Percentiles rank a stretch among this genome's conserved stretches.
Evolutionary conservation across 2,113 vertebrate genomes (phyloP).

Genomic region (Cheirogaleus medius): DNA sequence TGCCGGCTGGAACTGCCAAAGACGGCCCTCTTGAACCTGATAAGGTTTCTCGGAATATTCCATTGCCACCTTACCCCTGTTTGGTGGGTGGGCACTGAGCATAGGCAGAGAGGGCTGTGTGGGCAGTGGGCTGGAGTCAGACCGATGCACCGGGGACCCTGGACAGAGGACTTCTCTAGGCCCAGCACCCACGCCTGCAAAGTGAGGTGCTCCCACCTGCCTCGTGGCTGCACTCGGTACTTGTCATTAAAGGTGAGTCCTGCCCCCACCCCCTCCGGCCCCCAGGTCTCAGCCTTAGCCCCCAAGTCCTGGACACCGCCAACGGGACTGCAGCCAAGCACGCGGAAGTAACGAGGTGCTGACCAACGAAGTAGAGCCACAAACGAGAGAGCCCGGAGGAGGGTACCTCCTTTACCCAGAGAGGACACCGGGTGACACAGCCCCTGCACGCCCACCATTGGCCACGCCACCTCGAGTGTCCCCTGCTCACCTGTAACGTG

Average conservation of each 20-base stretch:
- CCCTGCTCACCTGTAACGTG: conserved; percentile 90
- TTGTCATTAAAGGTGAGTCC: neutral
- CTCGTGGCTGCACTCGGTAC: neutral
- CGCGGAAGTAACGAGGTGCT: fast-evolving
- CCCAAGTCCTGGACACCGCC: fast-evolving
- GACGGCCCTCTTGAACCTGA: no score
- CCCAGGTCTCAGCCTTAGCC: neutral
- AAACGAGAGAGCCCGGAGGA: no score
- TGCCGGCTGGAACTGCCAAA: fast-evolving
- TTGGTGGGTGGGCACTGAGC: neutral
- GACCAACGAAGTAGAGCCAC: neutral
- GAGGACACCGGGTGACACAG: neutral
- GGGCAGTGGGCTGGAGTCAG: no score
- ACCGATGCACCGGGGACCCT: neutral
- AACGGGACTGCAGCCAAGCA: fast-evolving
- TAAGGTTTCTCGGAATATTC: neutral
- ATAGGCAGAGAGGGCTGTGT: neutral
- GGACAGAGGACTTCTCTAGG: neutral
- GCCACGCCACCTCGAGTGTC: fast-evolving
- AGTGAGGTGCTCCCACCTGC: fast-evolving
- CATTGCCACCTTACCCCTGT: fast-evolving
- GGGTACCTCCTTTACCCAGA: neutral
- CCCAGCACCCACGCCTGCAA: neutral
- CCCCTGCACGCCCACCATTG: fast-evolving
- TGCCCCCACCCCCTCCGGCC: no score